Evolutionary conservation across 1,140 invertebrate species (phyloP).

Genomic region (Prorops nasuta): DNA sequence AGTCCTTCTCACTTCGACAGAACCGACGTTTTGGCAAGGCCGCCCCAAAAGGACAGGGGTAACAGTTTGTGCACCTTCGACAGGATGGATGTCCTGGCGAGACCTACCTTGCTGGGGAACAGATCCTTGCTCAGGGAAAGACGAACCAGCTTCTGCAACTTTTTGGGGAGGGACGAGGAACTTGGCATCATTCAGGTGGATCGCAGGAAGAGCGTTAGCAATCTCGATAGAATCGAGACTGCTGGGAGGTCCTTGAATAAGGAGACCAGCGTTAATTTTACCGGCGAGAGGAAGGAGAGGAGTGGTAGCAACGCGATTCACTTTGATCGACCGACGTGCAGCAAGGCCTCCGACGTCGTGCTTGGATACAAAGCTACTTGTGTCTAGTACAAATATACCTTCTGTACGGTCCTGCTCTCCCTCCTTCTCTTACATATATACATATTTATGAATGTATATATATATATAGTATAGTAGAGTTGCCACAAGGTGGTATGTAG

Average conservation of each 20-base stretch:
- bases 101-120: constrained; percentile 9
- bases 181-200: constrained; percentile 3
- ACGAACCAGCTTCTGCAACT: constrained; percentile 25
- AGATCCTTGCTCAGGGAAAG: constrained; percentile 22
- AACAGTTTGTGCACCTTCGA: constrained; percentile 36
- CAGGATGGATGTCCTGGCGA: constrained; percentile 22
- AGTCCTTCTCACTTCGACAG: constrained; percentile 44
- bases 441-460: neutral
- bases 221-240: constrained; percentile 34
- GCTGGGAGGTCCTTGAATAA: constrained; percentile 9
- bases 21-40: constrained; percentile 35
- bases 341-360: constrained; percentile 39
- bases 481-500: neutral
- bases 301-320: constrained; percentile 11
- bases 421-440: too few relatives aligned
- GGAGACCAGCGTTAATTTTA: constrained; percentile 6
- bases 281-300: neutral
- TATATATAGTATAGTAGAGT: neutral
- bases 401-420: too few relatives aligned
- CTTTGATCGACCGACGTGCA: constrained; percentile 40
- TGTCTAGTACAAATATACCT: constrained; percentile 31
- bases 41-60: constrained; percentile 25
- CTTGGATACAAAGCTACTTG: constrained; percentile 45
- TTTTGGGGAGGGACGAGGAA: constrained; percentile 30
- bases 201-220: constrained; percentile 25